Conservation (phyloP, 2,888 invertebrate genomes). For the Leucania comma region DNA sequence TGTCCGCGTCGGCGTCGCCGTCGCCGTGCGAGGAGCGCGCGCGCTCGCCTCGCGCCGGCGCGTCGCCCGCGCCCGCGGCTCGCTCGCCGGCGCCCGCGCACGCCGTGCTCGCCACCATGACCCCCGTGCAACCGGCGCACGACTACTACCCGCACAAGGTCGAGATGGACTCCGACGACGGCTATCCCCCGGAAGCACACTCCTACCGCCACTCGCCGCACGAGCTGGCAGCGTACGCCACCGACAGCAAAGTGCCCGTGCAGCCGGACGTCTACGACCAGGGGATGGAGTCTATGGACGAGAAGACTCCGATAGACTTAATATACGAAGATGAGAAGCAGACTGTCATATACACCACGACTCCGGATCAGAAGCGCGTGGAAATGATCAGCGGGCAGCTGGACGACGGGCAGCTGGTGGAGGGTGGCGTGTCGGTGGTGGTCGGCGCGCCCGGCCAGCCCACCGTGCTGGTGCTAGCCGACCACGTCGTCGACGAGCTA, state of each 20-base stretch:
- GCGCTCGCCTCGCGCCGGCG: constrained; percentile 85
- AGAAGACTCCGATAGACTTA: constrained; percentile 94
- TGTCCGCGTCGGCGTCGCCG: constrained; percentile 88
- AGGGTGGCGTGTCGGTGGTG: constrained; percentile 89
- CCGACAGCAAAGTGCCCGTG: constrained; percentile 91
- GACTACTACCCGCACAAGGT: constrained; percentile 92
- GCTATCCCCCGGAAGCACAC: constrained; percentile 91
- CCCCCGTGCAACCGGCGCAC: constrained; percentile 95
- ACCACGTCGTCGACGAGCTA: constrained; percentile 93
- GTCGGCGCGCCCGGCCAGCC: constrained; percentile 86
- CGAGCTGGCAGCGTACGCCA: constrained; percentile 87
- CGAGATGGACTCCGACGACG: constrained; percentile 91
- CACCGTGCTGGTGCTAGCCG: constrained; percentile 94
- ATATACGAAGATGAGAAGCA: constrained; percentile 96
- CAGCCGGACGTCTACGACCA: constrained; percentile 89
- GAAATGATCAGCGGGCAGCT: constrained; percentile 94
- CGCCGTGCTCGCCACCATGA: constrained; percentile 96
- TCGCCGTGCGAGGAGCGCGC: constrained; percentile 86
- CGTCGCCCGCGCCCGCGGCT: constrained; percentile 88
- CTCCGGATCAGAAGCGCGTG: constrained; percentile 94
- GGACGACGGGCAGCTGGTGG: constrained; percentile 89
- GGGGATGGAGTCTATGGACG: constrained; percentile 90
- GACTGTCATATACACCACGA: constrained; percentile 95
- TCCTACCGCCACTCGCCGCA: constrained; percentile 91
- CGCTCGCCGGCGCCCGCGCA: constrained; percentile 93